Base-by-base conservation (phyloP, 2,797 vertebrate genomes). In the Parauchenoglanis punctatus region DNA sequence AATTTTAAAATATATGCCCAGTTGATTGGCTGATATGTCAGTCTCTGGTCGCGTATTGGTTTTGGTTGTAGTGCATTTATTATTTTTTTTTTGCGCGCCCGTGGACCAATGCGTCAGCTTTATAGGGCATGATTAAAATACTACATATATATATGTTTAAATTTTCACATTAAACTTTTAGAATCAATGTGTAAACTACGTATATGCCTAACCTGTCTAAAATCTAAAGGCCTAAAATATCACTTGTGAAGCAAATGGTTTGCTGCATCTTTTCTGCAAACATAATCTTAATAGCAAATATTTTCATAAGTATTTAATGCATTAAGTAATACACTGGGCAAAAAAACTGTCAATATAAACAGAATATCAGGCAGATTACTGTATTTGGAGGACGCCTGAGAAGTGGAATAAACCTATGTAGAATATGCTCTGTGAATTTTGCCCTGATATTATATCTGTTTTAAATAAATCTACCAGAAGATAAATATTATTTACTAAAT, bases 401-500 rank as follows among this genome's bases (percentile, higher is more conserved):
- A 67, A 65, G 44, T 65, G 58, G 25, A 44, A 46, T 44, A 81
- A 81, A 63, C 58, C 59, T 44, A 61, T 49, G 25, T 65, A 11
- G 12, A 65, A 52, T 28, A n/a, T 28, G 44, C 40, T 82, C 4
- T 81, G 31, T 23, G 77, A 23, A 13, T 13, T 7, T 61, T 40
- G 8, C 1, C 54, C 18, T 52, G 40, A 28, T 18, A 46, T 44
- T 46, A 59, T 63, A 46, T 81, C 7, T 4, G 0, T 78, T 56
- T 78, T 3, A 82, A 63, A 82, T 82, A 65, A 49, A 65, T 82
- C n/a, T 6, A 49, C 7, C 40, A 82, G 7, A 82, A 82, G 15
- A 49, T 28, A 49, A 82, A 67, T 65, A 65, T 28, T 54, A 1
- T 65, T 65, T 44, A 10, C 40, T 17, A 63, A 82, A 82, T 65